phyloP scores from a whole-genome alignment of 2,888 invertebrate genomes.

The Papilio protenor region DNA sequence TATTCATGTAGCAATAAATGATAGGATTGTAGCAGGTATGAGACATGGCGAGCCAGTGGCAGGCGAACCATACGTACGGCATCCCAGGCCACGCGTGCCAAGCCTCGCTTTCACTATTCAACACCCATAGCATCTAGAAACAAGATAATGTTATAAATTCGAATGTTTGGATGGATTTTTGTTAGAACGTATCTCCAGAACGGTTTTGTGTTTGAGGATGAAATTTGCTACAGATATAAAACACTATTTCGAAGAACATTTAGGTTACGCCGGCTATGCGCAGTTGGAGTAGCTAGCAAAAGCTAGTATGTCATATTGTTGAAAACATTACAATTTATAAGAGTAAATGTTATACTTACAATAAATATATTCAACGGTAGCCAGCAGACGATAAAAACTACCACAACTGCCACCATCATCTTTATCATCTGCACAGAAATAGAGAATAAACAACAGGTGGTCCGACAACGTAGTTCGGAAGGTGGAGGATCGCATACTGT shows the following conservation, averaged over 20 bases:
- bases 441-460: background rate
- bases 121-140: conserved; percentile 84
- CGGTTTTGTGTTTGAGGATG: too few species aligned
- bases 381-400: conserved; percentile 94
- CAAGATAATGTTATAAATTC: background rate
- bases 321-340: too few species aligned
- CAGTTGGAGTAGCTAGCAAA: too few species aligned
- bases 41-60: conserved; percentile 94
- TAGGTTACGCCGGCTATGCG: too few species aligned
- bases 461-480: background rate
- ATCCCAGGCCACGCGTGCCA: conserved; percentile 86
- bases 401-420: conserved; percentile 95
- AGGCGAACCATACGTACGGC: conserved; percentile 90
- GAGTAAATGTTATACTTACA: too few species aligned
- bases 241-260: too few species aligned
- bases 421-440: conserved; percentile 90
- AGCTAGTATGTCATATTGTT: too few species aligned
- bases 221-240: too few species aligned
- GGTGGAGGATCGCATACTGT: background rate
- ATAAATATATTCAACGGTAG: conserved; percentile 89
- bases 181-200: too few species aligned
- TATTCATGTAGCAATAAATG: conserved; percentile 95
- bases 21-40: conserved; percentile 95
- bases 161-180: too few species aligned
- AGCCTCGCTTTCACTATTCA: conserved; percentile 74